Base-by-base conservation (phyloP, 2,888 invertebrate species). In the Platycheirus rosarum region DNA sequence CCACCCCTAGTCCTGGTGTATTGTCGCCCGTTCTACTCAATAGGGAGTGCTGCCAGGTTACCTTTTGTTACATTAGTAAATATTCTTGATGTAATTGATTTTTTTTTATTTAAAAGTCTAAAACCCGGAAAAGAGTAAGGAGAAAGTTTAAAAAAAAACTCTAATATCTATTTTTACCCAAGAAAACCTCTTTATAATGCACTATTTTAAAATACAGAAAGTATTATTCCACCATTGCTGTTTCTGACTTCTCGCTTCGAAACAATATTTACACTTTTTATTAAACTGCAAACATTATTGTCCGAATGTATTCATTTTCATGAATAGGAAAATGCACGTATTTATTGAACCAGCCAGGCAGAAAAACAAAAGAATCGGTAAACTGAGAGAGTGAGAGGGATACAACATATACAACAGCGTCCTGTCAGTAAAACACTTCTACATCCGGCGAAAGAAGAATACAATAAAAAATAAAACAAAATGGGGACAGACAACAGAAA, bases 361-460 rank as follows among this genome's bases (percentile, higher is more conserved):
- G 20, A 46, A 57, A 57, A 57, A 60, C 32, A 65, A 49, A 70
- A 57, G 49, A 66, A 42, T 60, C 40, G 23, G 23, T 40, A 40
- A 18, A 23, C 40, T 40, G 40, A 32, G 35, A 55, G 20, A 4
- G 20, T 20, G 40, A 51, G 20, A 51, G 57, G 26, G 16, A 7
- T 23, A 42, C n/a, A 42, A 32, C 29, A 32, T 7, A 5, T 23
- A 42, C 26, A 42, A 63, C 44, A 46, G 53, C 42, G 66, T 68
- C 66, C 82, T 53, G 48, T 63, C 60, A 35, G 42, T n/a, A 68
- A 26, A 26, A 77, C 55, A 76, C 70, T 70, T 71, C 71, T 42
- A 77, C 71, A 63, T 82, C 76, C 71, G 62, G 76, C 42, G 8
- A 37, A 71, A 68, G 49, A 68, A 73, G 51, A 55, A 69, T 51